Evolutionary conservation across 2,888 invertebrate genomes (phyloP).

Genomic region (Macropis europaea): DNA sequence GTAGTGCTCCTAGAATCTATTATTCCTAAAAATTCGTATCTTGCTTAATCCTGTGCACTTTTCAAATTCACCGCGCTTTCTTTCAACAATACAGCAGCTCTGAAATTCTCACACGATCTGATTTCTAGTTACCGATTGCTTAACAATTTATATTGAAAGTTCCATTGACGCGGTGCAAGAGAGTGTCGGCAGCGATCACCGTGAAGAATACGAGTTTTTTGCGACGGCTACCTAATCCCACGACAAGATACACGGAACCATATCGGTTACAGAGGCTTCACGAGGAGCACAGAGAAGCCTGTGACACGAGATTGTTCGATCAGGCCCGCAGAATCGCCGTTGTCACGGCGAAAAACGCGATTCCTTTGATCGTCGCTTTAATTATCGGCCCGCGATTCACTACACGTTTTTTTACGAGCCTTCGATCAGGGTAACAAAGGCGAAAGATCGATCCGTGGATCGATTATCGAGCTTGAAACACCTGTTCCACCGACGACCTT

Average conservation of each 20-base stretch:
- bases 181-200: no score
- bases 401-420: conserved; percentile 25
- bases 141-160: no score
- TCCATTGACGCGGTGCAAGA: no score
- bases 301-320: conserved; percentile 22
- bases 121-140: no score
- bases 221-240: neutral
- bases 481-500: conserved; percentile 33
- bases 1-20: no score
- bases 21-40: no score
- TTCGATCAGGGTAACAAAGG: conserved; percentile 22
- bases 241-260: neutral
- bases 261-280: no score
- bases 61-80: no score
- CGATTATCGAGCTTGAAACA: conserved; percentile 47
- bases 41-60: no score
- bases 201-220: conserved; percentile 6
- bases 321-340: conserved; percentile 27
- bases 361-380: conserved; percentile 49
- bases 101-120: no score
- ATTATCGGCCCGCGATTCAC: conserved; percentile 47
- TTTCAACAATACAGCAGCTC: no score
- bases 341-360: conserved; percentile 30
- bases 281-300: neutral
- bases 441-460: conserved; percentile 29